Evolutionary conservation across 2,113 vertebrate species (phyloP).

Genomic region (Charina bottae): DNA sequence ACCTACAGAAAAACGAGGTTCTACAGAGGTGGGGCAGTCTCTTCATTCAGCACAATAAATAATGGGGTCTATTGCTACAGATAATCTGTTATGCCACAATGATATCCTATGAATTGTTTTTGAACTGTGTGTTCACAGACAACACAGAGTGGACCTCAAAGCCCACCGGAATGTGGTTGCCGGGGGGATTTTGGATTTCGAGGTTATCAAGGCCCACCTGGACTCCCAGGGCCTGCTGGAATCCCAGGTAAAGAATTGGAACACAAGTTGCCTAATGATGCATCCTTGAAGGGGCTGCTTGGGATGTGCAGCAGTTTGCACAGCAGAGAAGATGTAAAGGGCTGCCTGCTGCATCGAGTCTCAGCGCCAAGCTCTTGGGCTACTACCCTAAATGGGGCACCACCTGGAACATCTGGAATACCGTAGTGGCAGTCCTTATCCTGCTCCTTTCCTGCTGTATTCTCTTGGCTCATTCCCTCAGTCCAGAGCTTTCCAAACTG

Average conservation of each 20-base stretch:
- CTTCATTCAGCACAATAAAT: neutral
- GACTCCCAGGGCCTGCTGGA: constrained; percentile 78
- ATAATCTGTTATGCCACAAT: neutral
- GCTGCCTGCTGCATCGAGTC: too few species aligned
- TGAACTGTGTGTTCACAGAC: constrained; percentile 65
- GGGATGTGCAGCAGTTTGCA: neutral
- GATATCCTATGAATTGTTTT: neutral
- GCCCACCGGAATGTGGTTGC: constrained; percentile 79
- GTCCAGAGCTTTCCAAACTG: too few species aligned
- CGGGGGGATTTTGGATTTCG: constrained; percentile 79
- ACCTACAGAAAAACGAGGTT: neutral
- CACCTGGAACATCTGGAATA: neutral
- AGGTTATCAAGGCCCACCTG: constrained; percentile 78
- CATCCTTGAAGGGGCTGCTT: neutral
- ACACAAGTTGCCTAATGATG: neutral
- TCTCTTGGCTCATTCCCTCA: neutral
- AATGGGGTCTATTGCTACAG: neutral
- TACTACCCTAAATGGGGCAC: neutral
- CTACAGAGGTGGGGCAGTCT: neutral
- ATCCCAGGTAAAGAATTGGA: constrained; percentile 78
- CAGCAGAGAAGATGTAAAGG: neutral
- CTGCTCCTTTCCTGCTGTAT: neutral
- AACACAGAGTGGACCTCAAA: constrained; percentile 69
- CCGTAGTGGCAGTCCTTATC: neutral
- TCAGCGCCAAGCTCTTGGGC: neutral